phyloP scores from a whole-genome alignment of 2,888 invertebrate species.

The Fissipunctia ypsillon region DNA sequence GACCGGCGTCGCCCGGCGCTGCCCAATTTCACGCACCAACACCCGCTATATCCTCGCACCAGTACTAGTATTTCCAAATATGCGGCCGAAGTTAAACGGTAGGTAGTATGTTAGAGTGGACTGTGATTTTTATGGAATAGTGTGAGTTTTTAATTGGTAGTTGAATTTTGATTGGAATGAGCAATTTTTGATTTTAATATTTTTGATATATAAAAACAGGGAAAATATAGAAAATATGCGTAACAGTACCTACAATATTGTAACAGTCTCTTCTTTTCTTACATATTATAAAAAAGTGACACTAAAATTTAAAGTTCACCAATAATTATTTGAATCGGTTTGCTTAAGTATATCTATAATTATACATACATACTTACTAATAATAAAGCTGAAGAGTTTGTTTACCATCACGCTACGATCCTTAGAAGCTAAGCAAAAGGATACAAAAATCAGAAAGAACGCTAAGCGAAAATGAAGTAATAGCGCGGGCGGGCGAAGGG shows the following conservation, averaged over 20 bases:
- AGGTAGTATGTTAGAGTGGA: constrained; percentile 37
- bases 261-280: neutral
- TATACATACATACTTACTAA: too few relatives aligned
- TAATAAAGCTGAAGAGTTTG: too few relatives aligned
- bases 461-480: too few relatives aligned
- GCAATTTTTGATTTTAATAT: neutral
- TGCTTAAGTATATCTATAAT: too few relatives aligned
- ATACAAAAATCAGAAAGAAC: too few relatives aligned
- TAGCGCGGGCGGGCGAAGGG: too few relatives aligned
- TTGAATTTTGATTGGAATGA: neutral
- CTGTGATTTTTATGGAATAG: constrained; percentile 3
- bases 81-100: constrained; percentile 48
- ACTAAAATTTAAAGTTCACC: too few relatives aligned
- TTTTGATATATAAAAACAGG: neutral
- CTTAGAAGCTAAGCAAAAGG: too few relatives aligned
- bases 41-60: constrained; percentile 57
- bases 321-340: too few relatives aligned
- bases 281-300: neutral
- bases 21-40: constrained; percentile 74
- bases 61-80: constrained; percentile 50
- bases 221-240: neutral
- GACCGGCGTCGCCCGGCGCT: constrained; percentile 66
- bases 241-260: neutral
- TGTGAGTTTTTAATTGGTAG: constrained; percentile 36
- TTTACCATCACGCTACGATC: too few relatives aligned